Evolutionary conservation across 1,140 invertebrate species (phyloP).

Genomic region (Linepithema humile): DNA sequence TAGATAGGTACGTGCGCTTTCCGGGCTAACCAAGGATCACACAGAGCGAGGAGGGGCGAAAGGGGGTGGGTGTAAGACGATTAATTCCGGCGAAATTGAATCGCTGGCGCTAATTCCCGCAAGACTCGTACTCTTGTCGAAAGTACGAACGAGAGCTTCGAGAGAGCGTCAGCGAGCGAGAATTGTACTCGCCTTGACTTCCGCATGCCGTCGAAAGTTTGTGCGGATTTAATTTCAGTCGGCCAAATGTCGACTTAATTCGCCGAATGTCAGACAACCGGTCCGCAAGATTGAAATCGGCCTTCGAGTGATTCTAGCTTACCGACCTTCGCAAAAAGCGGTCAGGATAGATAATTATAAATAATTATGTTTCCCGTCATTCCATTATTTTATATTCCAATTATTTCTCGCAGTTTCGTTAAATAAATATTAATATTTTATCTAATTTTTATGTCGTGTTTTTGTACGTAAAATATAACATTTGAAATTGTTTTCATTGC

Average conservation of each 20-base stretch:
- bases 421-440: not conserved
- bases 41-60: too few relatives aligned
- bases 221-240: constrained; percentile 35
- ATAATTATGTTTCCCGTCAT: not conserved
- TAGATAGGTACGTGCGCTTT: constrained; percentile 27
- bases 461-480: not conserved
- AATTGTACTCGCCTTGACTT: constrained; percentile 21
- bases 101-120: constrained; percentile 44
- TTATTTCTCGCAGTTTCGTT: not conserved
- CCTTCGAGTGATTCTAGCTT: not conserved
- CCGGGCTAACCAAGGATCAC: constrained; percentile 37
- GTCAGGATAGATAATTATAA: not conserved
- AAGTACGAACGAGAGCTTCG: constrained; percentile 26
- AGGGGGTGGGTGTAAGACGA: constrained; percentile 22
- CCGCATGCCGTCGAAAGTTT: constrained; percentile 19
- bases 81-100: constrained; percentile 54
- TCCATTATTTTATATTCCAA: not conserved
- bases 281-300: not conserved
- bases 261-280: not conserved
- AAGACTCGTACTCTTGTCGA: constrained; percentile 30
- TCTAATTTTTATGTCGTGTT: not conserved
- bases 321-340: not conserved
- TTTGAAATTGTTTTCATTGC: not conserved
- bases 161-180: not conserved
- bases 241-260: constrained; percentile 38